Conservation (phyloP, 2,113 vertebrate genomes). For the Festucalex cinctus region DNA sequence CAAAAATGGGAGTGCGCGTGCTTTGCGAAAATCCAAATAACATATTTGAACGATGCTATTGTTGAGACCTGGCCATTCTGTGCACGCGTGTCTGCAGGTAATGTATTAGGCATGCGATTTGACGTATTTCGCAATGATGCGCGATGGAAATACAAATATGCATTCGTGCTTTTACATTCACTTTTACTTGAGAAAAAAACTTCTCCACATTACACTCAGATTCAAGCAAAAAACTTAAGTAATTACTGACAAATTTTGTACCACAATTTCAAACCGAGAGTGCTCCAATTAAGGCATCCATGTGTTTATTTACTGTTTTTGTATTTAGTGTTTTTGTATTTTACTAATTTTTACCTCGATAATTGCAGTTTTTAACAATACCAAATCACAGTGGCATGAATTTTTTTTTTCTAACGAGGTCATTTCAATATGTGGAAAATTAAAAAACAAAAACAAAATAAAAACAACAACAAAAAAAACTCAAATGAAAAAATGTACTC, state of each 20-base stretch:
- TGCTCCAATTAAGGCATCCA: neutral
- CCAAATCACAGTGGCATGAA: neutral
- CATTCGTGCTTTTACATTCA: neutral
- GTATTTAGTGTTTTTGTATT: neutral
- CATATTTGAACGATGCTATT: conserved; percentile 9
- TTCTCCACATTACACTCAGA: neutral
- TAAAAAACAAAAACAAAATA: too few relatives aligned
- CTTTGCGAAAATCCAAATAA: neutral
- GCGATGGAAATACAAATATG: conserved; percentile 14
- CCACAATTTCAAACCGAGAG: neutral
- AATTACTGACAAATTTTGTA: neutral
- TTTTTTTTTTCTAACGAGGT: too few relatives aligned
- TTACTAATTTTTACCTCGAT: neutral
- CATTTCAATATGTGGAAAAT: too few relatives aligned
- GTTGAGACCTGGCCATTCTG: conserved; percentile 7
- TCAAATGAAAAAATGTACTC: too few relatives aligned
- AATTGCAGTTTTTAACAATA: neutral
- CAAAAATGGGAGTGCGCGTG: neutral
- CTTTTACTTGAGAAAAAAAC: neutral
- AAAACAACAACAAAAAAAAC: too few relatives aligned
- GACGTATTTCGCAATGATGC: neutral
- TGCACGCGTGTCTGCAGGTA: conserved; percentile 34
- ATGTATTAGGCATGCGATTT: conserved; percentile 3
- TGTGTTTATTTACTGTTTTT: neutral
- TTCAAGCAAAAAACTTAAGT: neutral